Evolutionary conservation across 1,140 invertebrate species (phyloP).

Genomic region (Drosophila sucinea): DNA sequence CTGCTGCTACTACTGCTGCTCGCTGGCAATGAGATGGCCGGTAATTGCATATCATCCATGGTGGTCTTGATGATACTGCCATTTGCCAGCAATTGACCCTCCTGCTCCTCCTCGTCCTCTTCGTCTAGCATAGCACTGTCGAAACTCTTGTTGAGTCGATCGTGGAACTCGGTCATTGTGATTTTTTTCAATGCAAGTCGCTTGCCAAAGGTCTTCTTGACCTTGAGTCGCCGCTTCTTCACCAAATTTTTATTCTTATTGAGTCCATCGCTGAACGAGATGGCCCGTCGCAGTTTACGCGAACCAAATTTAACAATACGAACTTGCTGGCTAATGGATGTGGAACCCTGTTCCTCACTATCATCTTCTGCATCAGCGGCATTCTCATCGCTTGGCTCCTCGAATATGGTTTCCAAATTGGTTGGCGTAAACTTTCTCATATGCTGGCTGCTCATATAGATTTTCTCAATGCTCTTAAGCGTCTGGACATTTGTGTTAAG

Average conservation of each 20-base stretch:
- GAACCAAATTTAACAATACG: slow-evolving; percentile 66
- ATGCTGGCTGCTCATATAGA: slow-evolving; percentile 69
- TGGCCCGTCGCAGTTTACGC: slow-evolving; percentile 60
- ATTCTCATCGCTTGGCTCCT: slow-evolving; percentile 71
- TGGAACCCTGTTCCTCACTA: slow-evolving; percentile 48
- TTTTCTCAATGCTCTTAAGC: slow-evolving; percentile 72
- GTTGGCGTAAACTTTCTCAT: slow-evolving; percentile 73
- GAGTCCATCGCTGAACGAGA: slow-evolving; percentile 74
- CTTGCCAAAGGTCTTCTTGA: slow-evolving; percentile 77
- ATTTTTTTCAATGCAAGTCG: slow-evolving; percentile 67
- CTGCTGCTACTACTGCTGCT: background rate
- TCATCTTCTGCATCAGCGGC: slow-evolving; percentile 64
- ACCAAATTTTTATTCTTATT: slow-evolving; percentile 69
- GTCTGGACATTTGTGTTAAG: slow-evolving; percentile 60
- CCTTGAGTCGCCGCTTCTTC: slow-evolving; percentile 73
- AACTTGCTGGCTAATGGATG: slow-evolving; percentile 51
- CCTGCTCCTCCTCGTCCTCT: slow-evolving; percentile 38
- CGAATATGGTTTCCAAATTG: slow-evolving; percentile 77
- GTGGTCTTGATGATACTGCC: slow-evolving; percentile 14
- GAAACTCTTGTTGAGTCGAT: slow-evolving; percentile 72
- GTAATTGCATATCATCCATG: slow-evolving; percentile 71
- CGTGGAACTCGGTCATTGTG: slow-evolving; percentile 71
- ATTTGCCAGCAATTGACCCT: background rate
- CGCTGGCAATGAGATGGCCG: slow-evolving; percentile 9
- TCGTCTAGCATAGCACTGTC: slow-evolving; percentile 69